phyloP scores from a whole-genome alignment of 2,113 vertebrate species.

The Cromileptes altivelis region DNA sequence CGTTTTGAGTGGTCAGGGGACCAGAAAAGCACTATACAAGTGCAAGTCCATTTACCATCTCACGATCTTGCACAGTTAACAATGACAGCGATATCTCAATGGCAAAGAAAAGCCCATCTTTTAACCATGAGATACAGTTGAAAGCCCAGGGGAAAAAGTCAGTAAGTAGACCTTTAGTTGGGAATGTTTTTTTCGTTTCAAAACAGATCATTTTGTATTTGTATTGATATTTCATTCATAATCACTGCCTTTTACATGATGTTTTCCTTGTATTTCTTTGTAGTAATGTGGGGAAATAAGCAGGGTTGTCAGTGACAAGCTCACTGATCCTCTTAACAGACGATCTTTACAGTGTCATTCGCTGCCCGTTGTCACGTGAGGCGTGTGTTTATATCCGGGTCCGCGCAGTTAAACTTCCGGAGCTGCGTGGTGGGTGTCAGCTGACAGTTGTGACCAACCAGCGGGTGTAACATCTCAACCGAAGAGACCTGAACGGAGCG shows the following conservation, averaged over 20 bases:
- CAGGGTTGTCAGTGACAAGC: background rate
- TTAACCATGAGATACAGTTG: too few relatives aligned
- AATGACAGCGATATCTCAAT: too few relatives aligned
- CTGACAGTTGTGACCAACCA: conserved; percentile 69
- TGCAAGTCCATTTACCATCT: too few relatives aligned
- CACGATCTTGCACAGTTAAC: too few relatives aligned
- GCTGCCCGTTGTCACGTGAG: conserved; percentile 37
- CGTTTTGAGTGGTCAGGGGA: too few relatives aligned
- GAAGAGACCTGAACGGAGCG: conserved; percentile 26
- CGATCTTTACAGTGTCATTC: conserved; percentile 39
- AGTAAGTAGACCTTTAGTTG: too few relatives aligned
- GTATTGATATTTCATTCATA: background rate
- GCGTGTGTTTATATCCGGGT: conserved; percentile 77
- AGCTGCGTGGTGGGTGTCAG: conserved; percentile 72
- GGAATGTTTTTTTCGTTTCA: too few relatives aligned
- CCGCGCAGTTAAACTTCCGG: conserved; percentile 60
- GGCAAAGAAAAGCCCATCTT: too few relatives aligned
- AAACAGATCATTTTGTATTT: background rate
- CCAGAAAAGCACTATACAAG: too few relatives aligned
- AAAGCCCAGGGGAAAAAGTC: too few relatives aligned
- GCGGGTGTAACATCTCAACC: conserved; percentile 52
- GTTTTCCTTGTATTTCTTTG: background rate
- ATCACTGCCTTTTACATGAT: background rate
- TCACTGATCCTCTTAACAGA: background rate
- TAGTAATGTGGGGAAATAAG: too few relatives aligned